Percentiles rank a stretch among this genome's conserved stretches.
These are phyloP conservation scores for Caradrina clavipalpis DNA, from an alignment of 2,888 invertebrate genomes.

Conservation along the genomic window DNA sequence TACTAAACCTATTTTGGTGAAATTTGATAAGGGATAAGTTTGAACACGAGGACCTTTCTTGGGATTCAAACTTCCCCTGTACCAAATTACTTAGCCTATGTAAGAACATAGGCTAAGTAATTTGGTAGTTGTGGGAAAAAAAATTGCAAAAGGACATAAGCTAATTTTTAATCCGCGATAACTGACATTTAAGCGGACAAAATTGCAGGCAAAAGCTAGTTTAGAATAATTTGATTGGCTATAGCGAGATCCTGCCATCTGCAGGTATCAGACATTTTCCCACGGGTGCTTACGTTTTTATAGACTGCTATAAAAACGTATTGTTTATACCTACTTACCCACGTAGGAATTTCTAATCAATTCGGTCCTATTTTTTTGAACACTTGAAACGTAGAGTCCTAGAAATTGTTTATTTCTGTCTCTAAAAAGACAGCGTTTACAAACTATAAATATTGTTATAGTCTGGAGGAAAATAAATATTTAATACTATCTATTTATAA, in stretches of 20 bases:
- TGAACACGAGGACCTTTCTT: no score
- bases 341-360: conserved; percentile 17
- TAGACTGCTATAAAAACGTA: not conserved
- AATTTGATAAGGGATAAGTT: no score
- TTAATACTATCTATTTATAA: not conserved
- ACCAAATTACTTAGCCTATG: no score
- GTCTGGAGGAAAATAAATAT: not conserved
- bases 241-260: conserved; percentile 12
- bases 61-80: no score
- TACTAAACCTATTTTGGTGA: no score
- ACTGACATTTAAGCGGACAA: no score
- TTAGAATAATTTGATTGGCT: conserved; percentile 27
- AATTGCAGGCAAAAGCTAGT: conserved; percentile 6
- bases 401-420: not conserved
- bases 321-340: no score
- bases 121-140: no score
- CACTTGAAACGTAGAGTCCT: not conserved
- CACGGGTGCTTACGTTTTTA: conserved; percentile 10
- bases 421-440: not conserved
- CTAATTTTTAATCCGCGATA: no score
- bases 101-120: no score
- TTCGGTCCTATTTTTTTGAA: not conserved
- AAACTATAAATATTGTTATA: not conserved
- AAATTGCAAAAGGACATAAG: no score
- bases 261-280: conserved; percentile 18